These are phyloP conservation scores for Matsumyia berberina DNA, from an alignment of 2,888 invertebrate genomes.

Conservation along the genomic window DNA sequence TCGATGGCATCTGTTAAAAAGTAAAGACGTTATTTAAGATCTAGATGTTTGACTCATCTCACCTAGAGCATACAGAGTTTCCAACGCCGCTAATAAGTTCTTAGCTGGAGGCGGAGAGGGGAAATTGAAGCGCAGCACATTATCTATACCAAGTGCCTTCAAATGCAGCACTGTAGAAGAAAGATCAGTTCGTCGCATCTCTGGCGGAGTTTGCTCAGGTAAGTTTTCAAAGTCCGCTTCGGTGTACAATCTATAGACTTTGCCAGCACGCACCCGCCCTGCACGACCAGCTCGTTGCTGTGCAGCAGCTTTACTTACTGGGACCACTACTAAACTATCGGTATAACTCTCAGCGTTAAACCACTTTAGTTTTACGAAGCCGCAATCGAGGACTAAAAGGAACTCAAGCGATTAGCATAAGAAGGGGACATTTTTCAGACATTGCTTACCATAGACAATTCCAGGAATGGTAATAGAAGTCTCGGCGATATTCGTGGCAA, in stretches of 20 bases:
- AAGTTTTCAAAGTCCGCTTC: constrained; percentile 91
- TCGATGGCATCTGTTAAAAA: constrained; percentile 87
- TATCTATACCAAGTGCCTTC: constrained; percentile 97
- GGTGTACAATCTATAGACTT: constrained; percentile 92
- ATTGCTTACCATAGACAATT: constrained; percentile 91
- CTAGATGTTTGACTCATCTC: constrained; percentile 21
- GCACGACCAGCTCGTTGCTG: constrained; percentile 96
- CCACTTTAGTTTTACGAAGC: constrained; percentile 97
- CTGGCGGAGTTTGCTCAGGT: constrained; percentile 91
- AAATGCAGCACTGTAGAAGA: constrained; percentile 93
- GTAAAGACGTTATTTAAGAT: not conserved
- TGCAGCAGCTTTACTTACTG: constrained; percentile 94
- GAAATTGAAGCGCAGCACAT: constrained; percentile 95
- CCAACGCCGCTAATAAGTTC: constrained; percentile 92
- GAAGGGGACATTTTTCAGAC: not conserved
- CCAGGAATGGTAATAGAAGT: constrained; percentile 98
- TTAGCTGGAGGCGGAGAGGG: constrained; percentile 96
- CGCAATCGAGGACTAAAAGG: constrained; percentile 94
- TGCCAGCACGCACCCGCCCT: constrained; percentile 93
- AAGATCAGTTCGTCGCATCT: constrained; percentile 96
- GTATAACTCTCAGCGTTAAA: constrained; percentile 93
- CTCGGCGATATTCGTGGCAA: constrained; percentile 98
- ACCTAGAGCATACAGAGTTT: constrained; percentile 93
- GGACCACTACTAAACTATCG: constrained; percentile 92
- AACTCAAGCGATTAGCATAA: not conserved